phyloP scores from a whole-genome alignment of 2,888 invertebrate species.

The Uloborus plumipes region DNA sequence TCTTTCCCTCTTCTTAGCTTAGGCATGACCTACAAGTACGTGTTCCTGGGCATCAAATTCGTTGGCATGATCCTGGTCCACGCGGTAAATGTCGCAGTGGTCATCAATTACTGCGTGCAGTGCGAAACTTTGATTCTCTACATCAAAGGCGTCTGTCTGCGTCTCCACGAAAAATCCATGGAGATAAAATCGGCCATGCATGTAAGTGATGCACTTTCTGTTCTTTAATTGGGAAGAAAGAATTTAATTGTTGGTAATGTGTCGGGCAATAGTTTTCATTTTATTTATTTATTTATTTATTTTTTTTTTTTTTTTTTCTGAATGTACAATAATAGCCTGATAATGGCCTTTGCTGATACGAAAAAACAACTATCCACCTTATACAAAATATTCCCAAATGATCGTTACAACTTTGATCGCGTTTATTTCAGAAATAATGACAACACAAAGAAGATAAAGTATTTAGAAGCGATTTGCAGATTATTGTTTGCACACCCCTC shows the following conservation, averaged over 20 bases:
- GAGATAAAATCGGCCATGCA: conserved; percentile 71
- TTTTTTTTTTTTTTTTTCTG: too few species aligned
- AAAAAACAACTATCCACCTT: not conserved
- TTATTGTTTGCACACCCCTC: too few species aligned
- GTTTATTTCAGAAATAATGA: too few species aligned
- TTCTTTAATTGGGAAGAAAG: not conserved
- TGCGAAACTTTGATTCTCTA: conserved; percentile 71
- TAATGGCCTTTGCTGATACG: too few species aligned
- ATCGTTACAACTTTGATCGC: not conserved
- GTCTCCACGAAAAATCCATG: conserved; percentile 70
- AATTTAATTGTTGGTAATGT: too few species aligned
- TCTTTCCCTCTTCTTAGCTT: conserved; percentile 11
- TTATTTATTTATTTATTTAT: too few species aligned
- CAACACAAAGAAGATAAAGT: too few species aligned
- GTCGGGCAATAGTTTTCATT: too few species aligned
- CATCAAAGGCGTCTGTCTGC: conserved; percentile 69
- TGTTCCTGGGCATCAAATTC: conserved; percentile 67
- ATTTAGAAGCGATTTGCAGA: too few species aligned
- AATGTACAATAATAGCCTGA: too few species aligned
- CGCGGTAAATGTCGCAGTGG: conserved; percentile 71
- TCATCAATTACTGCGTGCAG: conserved; percentile 71
- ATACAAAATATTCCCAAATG: not conserved
- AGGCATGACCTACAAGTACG: conserved; percentile 20
- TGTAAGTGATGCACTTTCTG: conserved; percentile 66
- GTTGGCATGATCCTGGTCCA: conserved; percentile 69